Evolutionary conservation across 2,888 invertebrate species (phyloP), one percentile per base, ranked within the genome.

Genomic region (Philopedon plagiatum): DNA sequence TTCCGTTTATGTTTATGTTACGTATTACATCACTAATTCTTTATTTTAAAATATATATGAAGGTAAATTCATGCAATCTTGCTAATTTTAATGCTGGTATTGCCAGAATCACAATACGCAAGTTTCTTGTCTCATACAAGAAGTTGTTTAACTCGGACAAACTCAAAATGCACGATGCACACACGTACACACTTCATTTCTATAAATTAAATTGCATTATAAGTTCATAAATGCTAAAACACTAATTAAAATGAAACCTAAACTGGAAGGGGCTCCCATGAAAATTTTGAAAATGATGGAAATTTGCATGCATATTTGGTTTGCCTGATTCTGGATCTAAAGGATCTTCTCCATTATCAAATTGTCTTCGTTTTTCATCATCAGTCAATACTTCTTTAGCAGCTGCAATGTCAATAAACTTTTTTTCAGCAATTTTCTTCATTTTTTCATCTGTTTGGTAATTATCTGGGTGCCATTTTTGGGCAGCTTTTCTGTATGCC

Each of bases 401-500:
- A 41, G 98, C 96, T 1, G 99, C 99, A 81, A 99, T 94, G 85
- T 99, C 99, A 75, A 99, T 98, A 85, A 99, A 99, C 87, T 94
- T 97, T 86, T 97, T 97, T 86, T 99, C 95, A 0, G 99, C 99
- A 60, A 92, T 88, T 83, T 97, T 95, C 87, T 98, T 98, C 84
- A 96, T 96, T 75, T 94, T 94, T 9, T 91, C 93, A 58, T 90
- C 89, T 58, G 89, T 90, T 62, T 89, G 90, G 86, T 92, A 98
- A 86, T 94, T 97, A 86, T 99, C 99, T 0, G 99, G 99, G 87
- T 99, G 99, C 98, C 99, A 99, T 85, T 98, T 94, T 86, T 97
- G 96, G 11, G 99, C 99, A 61, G 96, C 91, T 87, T 96, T 97
- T 77, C 99, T 91, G 86, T 99, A 99, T 15, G 97, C 99, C 88